Evolutionary conservation across 2,113 vertebrate species (phyloP).

Genomic region (Vulpes vulpes): DNA sequence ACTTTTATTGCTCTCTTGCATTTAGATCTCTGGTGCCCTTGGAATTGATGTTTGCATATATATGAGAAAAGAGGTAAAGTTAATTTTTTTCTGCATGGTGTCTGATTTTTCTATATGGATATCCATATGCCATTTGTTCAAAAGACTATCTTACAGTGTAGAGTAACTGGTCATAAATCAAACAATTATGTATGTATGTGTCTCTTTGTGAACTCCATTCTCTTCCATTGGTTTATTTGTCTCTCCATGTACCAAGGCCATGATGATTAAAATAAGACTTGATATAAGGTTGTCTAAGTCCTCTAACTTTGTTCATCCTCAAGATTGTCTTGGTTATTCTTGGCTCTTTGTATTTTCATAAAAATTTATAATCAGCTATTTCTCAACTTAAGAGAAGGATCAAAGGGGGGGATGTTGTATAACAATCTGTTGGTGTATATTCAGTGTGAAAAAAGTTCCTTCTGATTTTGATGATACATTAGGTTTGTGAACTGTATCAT

Average conservation of each 20-base stretch:
- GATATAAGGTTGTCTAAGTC: neutral
- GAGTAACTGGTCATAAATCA: neutral
- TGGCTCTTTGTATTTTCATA: neutral
- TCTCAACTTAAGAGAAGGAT: neutral
- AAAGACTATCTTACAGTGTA: neutral
- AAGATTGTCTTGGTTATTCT: neutral
- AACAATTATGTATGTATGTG: neutral
- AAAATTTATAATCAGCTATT: neutral
- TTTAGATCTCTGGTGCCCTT: neutral
- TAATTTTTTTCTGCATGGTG: neutral
- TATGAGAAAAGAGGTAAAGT: neutral
- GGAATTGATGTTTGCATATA: neutral
- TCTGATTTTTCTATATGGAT: neutral
- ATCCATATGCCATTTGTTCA: neutral
- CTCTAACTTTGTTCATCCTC: neutral
- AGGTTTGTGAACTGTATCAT: neutral
- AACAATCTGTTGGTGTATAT: neutral
- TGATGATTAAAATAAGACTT: conserved; percentile 30
- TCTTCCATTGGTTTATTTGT: neutral
- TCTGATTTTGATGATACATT: neutral
- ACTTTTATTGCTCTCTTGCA: neutral
- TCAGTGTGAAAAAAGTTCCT: neutral
- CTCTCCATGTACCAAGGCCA: neutral
- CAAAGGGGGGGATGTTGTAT: neutral
- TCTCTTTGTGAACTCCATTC: neutral